Evolutionary conservation across 2,888 invertebrate species (phyloP).

Genomic region (Pardosa pseudoannulata): DNA sequence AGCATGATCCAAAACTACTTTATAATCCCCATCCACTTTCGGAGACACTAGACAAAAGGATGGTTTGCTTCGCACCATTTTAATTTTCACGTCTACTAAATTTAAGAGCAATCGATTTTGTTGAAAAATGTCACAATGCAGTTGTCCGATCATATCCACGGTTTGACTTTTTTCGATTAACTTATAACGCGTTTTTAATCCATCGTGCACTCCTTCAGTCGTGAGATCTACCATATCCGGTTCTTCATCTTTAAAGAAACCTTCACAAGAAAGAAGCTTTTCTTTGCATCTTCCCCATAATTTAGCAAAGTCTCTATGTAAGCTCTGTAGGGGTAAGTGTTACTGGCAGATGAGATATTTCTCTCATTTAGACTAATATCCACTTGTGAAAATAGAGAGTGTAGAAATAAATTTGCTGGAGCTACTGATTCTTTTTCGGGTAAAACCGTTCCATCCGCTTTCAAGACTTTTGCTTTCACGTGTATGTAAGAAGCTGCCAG

Average conservation of each 20-base stretch:
- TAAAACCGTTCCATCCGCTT: background rate
- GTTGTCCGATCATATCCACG: constrained; percentile 42
- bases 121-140: constrained; percentile 53
- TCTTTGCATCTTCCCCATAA: constrained; percentile 2
- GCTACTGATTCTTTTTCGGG: background rate
- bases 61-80: constrained; percentile 33
- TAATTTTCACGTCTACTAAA: constrained; percentile 28
- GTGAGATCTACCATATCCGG: background rate
- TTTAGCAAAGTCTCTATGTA: constrained; percentile 8
- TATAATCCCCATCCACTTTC: constrained; percentile 24
- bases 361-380: background rate
- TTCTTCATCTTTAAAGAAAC: background rate
- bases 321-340: constrained; percentile 6
- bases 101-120: constrained; percentile 24
- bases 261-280: background rate
- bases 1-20: constrained; percentile 21
- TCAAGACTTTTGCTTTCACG: background rate
- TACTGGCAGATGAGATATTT: background rate
- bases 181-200: background rate
- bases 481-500: background rate
- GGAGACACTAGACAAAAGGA: constrained; percentile 26
- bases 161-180: background rate
- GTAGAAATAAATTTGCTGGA: background rate
- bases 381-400: constrained; percentile 4
- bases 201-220: background rate